Conservation (phyloP, 2,888 invertebrate species). For the Tubulanus polymorphus region DNA sequence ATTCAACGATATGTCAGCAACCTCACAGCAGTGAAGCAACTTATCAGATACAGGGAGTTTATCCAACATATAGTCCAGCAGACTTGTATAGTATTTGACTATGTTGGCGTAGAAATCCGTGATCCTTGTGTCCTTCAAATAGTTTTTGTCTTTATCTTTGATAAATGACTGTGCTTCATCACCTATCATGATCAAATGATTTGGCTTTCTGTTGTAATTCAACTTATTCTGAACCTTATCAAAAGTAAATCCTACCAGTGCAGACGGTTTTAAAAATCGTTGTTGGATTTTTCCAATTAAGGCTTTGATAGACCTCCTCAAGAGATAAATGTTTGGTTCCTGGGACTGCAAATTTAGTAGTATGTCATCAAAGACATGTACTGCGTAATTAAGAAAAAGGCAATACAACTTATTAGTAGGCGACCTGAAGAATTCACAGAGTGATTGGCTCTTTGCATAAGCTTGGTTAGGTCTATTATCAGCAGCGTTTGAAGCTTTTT, state of each 20-base stretch:
- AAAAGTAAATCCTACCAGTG: neutral
- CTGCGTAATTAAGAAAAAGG: conserved; percentile 15
- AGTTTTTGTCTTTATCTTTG: conserved; percentile 9
- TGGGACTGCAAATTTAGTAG: conserved; percentile 13
- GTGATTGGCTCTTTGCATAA: too few species aligned
- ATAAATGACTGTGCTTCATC: conserved; percentile 13
- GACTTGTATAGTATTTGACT: conserved; percentile 12
- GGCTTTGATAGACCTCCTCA: conserved; percentile 4
- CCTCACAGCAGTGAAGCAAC: conserved; percentile 16
- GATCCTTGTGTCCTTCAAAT: conserved; percentile 15
- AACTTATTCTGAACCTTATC: conserved; percentile 7
- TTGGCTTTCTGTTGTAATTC: neutral
- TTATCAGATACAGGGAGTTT: conserved; percentile 19
- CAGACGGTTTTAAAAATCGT: conserved; percentile 13
- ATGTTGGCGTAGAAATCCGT: conserved; percentile 13
- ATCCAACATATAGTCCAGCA: conserved; percentile 16
- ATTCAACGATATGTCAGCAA: conserved; percentile 19
- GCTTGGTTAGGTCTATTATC: too few species aligned
- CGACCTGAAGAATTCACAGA: conserved; percentile 7
- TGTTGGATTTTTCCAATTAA: neutral
- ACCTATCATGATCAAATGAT: conserved; percentile 7
- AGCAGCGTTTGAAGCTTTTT: neutral
- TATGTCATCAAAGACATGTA: conserved; percentile 16
- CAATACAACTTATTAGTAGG: conserved; percentile 13
- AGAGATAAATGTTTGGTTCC: conserved; percentile 17